Evolutionary conservation across 2,888 invertebrate genomes (phyloP), one percentile per base, ranked within the genome.

Genomic region (Suillia variegata): DNA sequence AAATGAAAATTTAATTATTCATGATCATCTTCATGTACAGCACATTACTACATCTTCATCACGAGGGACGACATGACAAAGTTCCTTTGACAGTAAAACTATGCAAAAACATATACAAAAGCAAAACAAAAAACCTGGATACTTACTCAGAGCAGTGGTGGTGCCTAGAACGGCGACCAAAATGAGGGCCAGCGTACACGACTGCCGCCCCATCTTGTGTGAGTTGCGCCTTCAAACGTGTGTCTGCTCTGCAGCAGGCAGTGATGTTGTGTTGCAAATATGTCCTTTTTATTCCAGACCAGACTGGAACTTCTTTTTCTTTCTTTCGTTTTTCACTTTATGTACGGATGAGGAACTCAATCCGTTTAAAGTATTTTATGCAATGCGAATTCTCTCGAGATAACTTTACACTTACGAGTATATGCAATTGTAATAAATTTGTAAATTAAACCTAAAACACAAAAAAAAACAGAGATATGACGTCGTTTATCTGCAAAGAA

Each of bases 101-200:
- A 45, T 13, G 38, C 10, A 10, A 10, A 13, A 38, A 2, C 15
- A 22, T 20, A 4, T n/a, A 51, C 34, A n/a, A 45, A 47, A n/a
- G n/a, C n/a, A n/a, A n/a, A n/a, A n/a, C n/a, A n/a, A n/a, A n/a
- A n/a, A n/a, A n/a, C n/a, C n/a, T n/a, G n/a, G 31, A 49, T 66
- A 80, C 81, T 81, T 76, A 82, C 81, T 72, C 69, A 74, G 67
- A 71, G 79, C 77, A 62, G 74, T 71, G 72, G 77, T 68, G 65
- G 73, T 75, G 70, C 78, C 72, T 64, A 80, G 67, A 65, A 75
- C 66, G 61, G 73, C 73, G 66, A 77, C 71, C 68, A 79, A 58
- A 67, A 81, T 71, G 74, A 81, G 76, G 77, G 80, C 77, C 75
- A 80, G 74, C 71, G 78, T 73, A 66, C 73, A 76, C 68, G 71